phyloP scores from a whole-genome alignment of 2,113 vertebrate genomes.

The Thermophis baileyi region DNA sequence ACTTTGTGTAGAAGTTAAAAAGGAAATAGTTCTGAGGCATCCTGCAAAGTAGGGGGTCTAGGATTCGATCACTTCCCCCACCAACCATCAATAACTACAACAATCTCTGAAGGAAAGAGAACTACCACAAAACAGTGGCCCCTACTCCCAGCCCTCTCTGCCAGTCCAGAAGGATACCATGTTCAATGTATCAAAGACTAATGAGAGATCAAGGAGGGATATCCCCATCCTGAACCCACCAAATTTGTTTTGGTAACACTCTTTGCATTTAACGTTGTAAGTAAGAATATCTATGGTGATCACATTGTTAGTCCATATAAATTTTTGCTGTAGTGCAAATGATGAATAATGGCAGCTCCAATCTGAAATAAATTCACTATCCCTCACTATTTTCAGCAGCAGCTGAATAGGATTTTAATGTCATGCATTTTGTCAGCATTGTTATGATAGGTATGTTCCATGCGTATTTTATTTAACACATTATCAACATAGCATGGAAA shows the following conservation, averaged over 20 bases:
- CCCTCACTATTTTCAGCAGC: neutral
- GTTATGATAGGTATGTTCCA: neutral
- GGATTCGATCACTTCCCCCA: neutral
- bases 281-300: neutral
- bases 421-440: neutral
- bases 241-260: neutral
- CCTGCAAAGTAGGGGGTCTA: neutral
- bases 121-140: neutral
- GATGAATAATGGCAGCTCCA: neutral
- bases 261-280: neutral
- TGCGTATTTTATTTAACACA: neutral
- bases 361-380: neutral
- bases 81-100: neutral
- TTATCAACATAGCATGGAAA: neutral
- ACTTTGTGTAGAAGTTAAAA: neutral
- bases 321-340: neutral
- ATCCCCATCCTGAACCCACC: neutral
- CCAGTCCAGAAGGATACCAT: neutral
- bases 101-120: neutral
- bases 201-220: neutral
- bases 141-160: neutral
- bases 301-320: neutral
- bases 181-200: neutral
- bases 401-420: neutral
- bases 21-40: neutral